phyloP scores from a whole-genome alignment of 2,113 vertebrate species.

The Acanthisitta chloris region DNA sequence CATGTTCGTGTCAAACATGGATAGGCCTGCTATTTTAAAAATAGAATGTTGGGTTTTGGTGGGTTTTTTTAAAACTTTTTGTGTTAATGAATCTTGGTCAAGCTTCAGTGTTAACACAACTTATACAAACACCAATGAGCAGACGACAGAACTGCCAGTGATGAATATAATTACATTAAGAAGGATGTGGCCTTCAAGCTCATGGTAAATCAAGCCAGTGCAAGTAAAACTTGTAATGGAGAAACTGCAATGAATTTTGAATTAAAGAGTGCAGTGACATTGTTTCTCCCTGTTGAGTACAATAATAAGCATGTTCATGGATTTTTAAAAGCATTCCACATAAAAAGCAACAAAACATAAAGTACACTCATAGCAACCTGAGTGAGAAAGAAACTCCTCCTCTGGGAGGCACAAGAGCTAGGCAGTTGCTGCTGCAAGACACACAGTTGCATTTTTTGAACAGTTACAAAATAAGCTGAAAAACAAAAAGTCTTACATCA shows the following conservation, averaged over 20 bases:
- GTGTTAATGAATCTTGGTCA: neutral
- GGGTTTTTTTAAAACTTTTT: neutral
- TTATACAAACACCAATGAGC: neutral
- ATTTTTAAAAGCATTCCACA: neutral
- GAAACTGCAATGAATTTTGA: neutral
- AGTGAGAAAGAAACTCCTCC: neutral
- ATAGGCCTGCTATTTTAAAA: neutral
- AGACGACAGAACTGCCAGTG: neutral
- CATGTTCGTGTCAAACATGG: neutral
- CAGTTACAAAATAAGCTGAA: neutral
- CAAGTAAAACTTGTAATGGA: conserved; percentile 13
- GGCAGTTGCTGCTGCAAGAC: neutral
- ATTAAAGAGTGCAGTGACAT: neutral
- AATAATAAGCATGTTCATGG: neutral
- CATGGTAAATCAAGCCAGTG: neutral
- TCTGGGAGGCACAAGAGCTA: neutral
- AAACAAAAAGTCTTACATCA: neutral
- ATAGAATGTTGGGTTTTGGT: neutral
- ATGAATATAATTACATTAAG: neutral
- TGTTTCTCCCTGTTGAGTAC: neutral
- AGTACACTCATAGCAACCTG: neutral
- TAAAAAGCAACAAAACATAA: neutral
- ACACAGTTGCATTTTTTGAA: neutral
- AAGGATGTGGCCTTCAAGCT: neutral
- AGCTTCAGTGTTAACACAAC: conserved; percentile 4